A percentile compares a stretch with the other conserved stretches of the same genome.
phyloP scores from a whole-genome alignment of 1,140 invertebrate species.

The Caerostris darwini region DNA sequence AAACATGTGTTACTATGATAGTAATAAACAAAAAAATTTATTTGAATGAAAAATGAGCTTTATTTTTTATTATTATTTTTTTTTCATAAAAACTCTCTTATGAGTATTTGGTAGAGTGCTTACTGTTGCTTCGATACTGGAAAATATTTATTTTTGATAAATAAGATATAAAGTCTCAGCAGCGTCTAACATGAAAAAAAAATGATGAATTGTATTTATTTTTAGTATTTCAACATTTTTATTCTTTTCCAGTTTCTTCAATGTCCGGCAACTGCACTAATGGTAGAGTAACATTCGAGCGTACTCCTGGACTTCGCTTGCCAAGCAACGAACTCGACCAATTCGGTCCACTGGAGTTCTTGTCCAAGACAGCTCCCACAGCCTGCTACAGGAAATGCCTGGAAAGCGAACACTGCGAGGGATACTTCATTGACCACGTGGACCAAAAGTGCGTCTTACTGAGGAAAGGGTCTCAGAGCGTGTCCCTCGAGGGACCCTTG shows the following conservation, averaged over 20 bases:
- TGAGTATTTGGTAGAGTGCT: no score
- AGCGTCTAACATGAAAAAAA: no score
- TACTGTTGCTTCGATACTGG: no score
- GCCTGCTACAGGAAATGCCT: slow-evolving; percentile 59
- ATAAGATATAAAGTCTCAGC: no score
- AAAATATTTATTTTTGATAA: no score
- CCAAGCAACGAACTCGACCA: slow-evolving; percentile 20
- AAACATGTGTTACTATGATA: no score
- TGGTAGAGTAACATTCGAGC: slow-evolving; percentile 61
- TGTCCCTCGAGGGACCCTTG: slow-evolving; percentile 8
- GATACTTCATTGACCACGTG: slow-evolving; percentile 71
- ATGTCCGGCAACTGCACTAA: slow-evolving; percentile 37
- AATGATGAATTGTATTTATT: no score
- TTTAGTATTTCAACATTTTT: not conserved
- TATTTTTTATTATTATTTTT: no score
- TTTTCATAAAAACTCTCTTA: no score
- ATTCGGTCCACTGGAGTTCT: slow-evolving; percentile 45
- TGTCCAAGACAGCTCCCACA: slow-evolving; percentile 65
- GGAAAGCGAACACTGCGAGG: slow-evolving; percentile 50
- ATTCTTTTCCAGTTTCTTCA: slow-evolving; percentile 46
- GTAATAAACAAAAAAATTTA: no score
- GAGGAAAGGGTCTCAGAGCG: not conserved
- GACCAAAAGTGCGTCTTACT: slow-evolving; percentile 68
- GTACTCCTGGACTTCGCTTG: slow-evolving; percentile 55
- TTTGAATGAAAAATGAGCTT: no score